Evolutionary conservation across 2,797 vertebrate species (phyloP).

Genomic region (Oophaga sylvatica): DNA sequence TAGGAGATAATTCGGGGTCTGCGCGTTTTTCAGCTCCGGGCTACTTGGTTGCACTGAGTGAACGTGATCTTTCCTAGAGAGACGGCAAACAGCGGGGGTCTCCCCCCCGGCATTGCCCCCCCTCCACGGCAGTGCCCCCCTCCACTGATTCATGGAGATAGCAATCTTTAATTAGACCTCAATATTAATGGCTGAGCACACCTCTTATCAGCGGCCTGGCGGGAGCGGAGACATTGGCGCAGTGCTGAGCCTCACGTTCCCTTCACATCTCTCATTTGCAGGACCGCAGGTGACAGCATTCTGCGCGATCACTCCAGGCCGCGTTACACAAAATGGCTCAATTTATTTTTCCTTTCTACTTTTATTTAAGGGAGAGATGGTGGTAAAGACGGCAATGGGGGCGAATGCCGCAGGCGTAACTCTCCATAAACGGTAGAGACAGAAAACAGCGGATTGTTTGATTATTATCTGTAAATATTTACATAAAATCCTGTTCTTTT

Average conservation of each 20-base stretch:
- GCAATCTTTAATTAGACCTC: conserved; percentile 75
- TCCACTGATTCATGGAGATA: conserved; percentile 68
- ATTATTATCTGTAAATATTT: too few relatives aligned
- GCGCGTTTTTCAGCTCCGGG: not conserved
- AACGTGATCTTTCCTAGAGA: conserved; percentile 17
- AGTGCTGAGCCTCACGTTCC: not conserved
- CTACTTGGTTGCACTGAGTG: conserved; percentile 7
- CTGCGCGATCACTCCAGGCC: not conserved
- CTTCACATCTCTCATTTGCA: not conserved
- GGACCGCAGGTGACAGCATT: conserved; percentile 20
- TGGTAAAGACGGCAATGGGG: not conserved
- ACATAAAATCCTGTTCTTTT: too few relatives aligned
- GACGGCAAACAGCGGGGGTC: conserved; percentile 54
- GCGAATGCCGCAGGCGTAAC: not conserved
- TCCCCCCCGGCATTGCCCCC: not conserved
- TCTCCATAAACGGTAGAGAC: not conserved
- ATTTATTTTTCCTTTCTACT: conserved; percentile 1
- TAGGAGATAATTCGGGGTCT: not conserved
- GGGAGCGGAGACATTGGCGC: conserved; percentile 23
- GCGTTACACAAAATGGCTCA: not conserved
- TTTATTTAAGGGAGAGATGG: not conserved
- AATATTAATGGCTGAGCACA: conserved; percentile 73
- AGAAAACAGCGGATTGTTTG: not conserved
- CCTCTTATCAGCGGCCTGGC: conserved; percentile 71
- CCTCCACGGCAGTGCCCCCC: conserved; percentile 27